phyloP scores from a whole-genome alignment of 92 coral and sea anemone species.

The Porites divaricata region DNA sequence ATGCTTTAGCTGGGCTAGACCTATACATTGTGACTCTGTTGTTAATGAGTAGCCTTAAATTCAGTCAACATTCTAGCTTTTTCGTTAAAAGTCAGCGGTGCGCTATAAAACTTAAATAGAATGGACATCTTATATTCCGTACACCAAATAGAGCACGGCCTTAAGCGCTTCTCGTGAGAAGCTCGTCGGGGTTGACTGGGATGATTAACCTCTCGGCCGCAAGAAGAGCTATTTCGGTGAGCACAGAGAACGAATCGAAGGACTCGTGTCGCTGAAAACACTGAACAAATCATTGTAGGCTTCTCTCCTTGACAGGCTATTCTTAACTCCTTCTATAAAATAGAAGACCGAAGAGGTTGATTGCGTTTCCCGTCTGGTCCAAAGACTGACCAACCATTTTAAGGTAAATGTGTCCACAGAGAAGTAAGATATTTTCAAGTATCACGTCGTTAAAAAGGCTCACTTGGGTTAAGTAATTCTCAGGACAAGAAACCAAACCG shows the following conservation, averaged over 20 bases:
- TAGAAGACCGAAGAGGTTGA: too few relatives aligned
- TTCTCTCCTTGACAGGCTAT: too few relatives aligned
- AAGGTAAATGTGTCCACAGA: too few relatives aligned
- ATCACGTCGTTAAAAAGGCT: too few relatives aligned
- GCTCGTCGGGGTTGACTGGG: not conserved
- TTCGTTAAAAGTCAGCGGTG: not conserved
- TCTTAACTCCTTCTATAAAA: too few relatives aligned
- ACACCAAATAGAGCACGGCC: not conserved
- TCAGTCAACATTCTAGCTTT: not conserved
- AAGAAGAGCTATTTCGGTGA: not conserved
- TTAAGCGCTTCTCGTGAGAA: not conserved
- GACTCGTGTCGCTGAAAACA: too few relatives aligned
- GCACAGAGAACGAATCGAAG: not conserved
- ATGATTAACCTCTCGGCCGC: not conserved
- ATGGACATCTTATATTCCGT: not conserved
- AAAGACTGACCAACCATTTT: too few relatives aligned
- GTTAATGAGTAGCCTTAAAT: not conserved
- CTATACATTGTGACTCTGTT: not conserved
- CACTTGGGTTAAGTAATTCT: too few relatives aligned
- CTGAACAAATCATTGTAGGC: too few relatives aligned
- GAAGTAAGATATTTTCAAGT: too few relatives aligned
- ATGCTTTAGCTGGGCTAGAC: not conserved
- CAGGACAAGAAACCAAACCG: too few relatives aligned
- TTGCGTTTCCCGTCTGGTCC: too few relatives aligned
- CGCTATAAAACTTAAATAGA: not conserved